phyloP scores from a whole-genome alignment of 2,888 invertebrate genomes.

The Peribatodes rhomboidaria region DNA sequence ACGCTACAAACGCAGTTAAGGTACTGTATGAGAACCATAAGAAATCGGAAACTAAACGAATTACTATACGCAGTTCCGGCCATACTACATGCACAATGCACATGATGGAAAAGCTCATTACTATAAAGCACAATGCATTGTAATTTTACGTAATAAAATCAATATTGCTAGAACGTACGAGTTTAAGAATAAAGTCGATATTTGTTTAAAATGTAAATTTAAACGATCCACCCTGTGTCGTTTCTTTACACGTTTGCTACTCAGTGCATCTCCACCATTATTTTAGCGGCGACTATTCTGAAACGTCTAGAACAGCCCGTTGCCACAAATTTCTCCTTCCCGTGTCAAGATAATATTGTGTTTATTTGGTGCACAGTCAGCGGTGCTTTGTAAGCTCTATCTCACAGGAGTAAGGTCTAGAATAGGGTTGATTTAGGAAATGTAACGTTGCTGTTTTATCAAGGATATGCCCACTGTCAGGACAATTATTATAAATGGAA shows the following conservation, averaged over 20 bases:
- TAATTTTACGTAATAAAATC: no score
- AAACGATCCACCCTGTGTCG: no score
- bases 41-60: no score
- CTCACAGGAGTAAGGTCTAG: constrained; percentile 14
- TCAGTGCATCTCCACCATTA: constrained; percentile 4
- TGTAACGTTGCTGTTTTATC: constrained; percentile 26
- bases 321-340: constrained; percentile 38
- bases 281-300: constrained; percentile 37
- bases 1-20: no score
- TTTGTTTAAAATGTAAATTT: no score
- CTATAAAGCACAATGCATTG: no score
- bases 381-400: constrained; percentile 10
- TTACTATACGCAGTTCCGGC: no score
- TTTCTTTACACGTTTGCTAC: not conserved
- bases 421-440: constrained; percentile 3
- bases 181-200: no score
- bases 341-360: constrained; percentile 42
- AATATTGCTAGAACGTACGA: no score
- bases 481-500: constrained; percentile 31
- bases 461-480: constrained; percentile 23
- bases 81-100: no score
- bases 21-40: no score
- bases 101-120: no score
- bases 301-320: constrained; percentile 36
- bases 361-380: constrained; percentile 31